Evolutionary conservation across 1,140 invertebrate genomes (phyloP), one percentile per base, ranked within the genome.

Genomic region (Dinothrombium tinctorium): DNA sequence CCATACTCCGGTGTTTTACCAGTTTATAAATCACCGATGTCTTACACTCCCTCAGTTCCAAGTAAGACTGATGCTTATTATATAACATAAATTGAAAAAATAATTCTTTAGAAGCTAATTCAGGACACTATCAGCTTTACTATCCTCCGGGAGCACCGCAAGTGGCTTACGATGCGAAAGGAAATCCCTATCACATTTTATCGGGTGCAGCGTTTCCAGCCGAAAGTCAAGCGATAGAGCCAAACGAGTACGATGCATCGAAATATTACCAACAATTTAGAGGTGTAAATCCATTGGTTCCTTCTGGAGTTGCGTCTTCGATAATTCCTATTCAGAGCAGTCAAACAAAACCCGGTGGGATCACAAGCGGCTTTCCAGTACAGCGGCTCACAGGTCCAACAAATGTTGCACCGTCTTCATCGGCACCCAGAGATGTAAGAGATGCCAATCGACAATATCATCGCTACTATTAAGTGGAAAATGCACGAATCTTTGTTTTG

Each of bases 151-250:
- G 9, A 3, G 12, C 28, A n/a, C 12, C 19, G 11, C 17, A 31
- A 19, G 6, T 31, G 5, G 17, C 11, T 12, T 40, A 19, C 21
- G 26, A 40, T 6, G 28, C 25, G 11, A 31, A 31, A 31, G 37
- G 37, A 5, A 33, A 22, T n/a, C 17, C 39, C 11, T 40, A 40
- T 22, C 39, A 40, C 22, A 31, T 40, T n/a, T 33, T 40, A 14
- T 19, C 39, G 7, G 37, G 37, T 38, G 37, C 37, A 11, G 9
- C 37, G 15, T 22, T 38, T 23, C 17, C 37, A 23, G 15, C 37
- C 2, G 15, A 22, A 35, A 35, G 33, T 35, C 33, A 35, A 3
- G 22, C 22, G 3, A 25, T 26, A 9, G 23, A 39, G 12, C 8
- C 25, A 11, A 21, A 9, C 26, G 21, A 39, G 9, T 40, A 31